Conservation (phyloP, 2,888 invertebrate species). For the Acleris cristana region DNA sequence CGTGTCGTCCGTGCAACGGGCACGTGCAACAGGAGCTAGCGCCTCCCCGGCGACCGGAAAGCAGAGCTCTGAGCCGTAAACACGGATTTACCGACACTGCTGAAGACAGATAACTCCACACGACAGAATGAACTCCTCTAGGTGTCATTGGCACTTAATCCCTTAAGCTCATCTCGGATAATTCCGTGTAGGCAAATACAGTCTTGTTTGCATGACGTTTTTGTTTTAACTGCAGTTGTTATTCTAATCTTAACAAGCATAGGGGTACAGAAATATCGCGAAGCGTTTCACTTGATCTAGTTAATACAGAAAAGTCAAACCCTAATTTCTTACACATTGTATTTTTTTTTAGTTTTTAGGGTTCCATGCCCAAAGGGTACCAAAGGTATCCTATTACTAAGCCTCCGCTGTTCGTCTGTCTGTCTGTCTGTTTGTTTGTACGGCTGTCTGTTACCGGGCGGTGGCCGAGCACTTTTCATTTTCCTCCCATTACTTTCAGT, state of each 20-base stretch:
- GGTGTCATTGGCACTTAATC: conserved; percentile 16
- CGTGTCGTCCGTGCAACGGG: conserved; percentile 48
- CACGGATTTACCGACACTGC: conserved; percentile 54
- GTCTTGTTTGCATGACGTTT: conserved; percentile 2
- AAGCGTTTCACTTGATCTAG: not conserved
- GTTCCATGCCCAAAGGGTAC: too few relatives aligned
- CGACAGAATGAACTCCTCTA: conserved; percentile 4
- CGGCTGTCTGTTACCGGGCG: too few relatives aligned
- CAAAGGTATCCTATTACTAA: too few relatives aligned
- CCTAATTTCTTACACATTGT: too few relatives aligned
- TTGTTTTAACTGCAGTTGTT: conserved; percentile 10
- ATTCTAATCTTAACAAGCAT: not conserved
- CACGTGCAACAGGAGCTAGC: conserved; percentile 48
- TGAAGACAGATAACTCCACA: conserved; percentile 40
- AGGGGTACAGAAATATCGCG: not conserved
- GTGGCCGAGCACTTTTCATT: too few relatives aligned
- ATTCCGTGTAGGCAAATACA: conserved; percentile 33
- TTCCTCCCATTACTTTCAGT: too few relatives aligned
- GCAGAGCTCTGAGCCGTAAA: conserved; percentile 52
- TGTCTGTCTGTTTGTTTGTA: too few relatives aligned
- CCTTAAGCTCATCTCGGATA: conserved; percentile 38
- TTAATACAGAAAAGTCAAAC: too few relatives aligned
- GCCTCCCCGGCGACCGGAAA: conserved; percentile 63
- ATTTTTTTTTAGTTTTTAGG: too few relatives aligned
- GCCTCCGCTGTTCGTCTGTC: too few relatives aligned